Conservation (phyloP, 2,113 vertebrate genomes). For the Hydrochoerus hydrochaeris region DNA sequence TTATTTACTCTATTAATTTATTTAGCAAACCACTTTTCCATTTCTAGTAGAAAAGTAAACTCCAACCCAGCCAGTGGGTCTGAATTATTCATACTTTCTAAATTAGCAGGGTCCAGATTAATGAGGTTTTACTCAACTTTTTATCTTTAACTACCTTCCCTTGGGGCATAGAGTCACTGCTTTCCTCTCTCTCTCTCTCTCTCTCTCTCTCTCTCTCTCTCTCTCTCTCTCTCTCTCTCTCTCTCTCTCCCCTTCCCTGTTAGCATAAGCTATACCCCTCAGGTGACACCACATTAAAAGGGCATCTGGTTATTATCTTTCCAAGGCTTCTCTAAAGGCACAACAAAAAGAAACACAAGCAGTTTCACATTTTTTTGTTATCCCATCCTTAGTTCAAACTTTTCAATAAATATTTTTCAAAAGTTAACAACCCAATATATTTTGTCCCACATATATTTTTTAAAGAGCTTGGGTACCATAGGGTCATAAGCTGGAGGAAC, state of each 20-base stretch:
- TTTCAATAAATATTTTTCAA: not conserved
- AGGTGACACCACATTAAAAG: constrained; percentile 51
- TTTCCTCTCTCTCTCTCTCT: constrained; percentile 55
- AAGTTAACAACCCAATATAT: not conserved
- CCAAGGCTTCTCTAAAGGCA: not conserved
- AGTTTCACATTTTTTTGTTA: not conserved
- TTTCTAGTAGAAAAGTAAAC: constrained; percentile 80
- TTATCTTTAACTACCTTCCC: constrained; percentile 75
- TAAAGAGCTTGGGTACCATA: not conserved
- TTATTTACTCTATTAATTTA: constrained; percentile 83
- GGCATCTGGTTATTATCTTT: constrained; percentile 62
- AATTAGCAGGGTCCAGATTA: constrained; percentile 82
- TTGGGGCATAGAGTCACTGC: constrained; percentile 56
- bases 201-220: not conserved
- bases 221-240: constrained; percentile 39
- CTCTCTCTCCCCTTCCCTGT: constrained; percentile 35
- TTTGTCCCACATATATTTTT: not conserved
- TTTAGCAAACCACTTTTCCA: constrained; percentile 77
- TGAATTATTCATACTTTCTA: constrained; percentile 82
- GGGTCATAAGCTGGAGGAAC: not conserved
- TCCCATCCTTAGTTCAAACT: not conserved
- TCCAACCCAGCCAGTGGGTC: constrained; percentile 69
- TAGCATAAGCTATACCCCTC: constrained; percentile 74
- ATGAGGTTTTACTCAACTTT: constrained; percentile 78
- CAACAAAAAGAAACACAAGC: not conserved